phyloP scores from a whole-genome alignment of 2,797 vertebrate species.

The Lindbergichthys nudifrons region DNA sequence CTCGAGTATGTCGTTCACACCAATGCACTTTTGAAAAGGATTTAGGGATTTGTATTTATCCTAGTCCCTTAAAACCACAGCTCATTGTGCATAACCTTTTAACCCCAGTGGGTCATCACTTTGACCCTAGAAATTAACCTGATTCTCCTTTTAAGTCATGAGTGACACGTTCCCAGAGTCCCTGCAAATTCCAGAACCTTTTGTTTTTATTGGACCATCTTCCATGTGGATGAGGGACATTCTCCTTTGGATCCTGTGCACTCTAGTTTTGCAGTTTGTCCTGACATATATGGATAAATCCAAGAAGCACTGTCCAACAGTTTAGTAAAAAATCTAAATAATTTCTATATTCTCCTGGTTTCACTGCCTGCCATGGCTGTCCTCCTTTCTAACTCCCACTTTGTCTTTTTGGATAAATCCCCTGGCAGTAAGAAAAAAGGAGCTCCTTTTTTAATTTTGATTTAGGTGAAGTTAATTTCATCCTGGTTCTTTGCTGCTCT shows the following conservation, averaged over 20 bases:
- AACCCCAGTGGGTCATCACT: not conserved
- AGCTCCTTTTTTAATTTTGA: not conserved
- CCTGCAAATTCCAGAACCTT: not conserved
- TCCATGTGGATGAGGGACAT: not conserved
- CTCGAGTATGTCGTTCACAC: not conserved
- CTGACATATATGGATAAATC: no score
- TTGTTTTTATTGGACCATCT: not conserved
- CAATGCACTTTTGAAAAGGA: not conserved
- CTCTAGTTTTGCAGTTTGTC: not conserved
- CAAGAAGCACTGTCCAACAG: not conserved
- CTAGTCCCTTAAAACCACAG: not conserved
- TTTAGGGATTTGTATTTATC: not conserved
- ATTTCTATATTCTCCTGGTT: not conserved
- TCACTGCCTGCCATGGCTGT: not conserved
- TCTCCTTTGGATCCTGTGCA: not conserved
- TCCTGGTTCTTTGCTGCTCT: not conserved
- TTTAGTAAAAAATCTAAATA: constrained; percentile 3
- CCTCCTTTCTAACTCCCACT: constrained; percentile 3
- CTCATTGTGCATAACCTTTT: not conserved
- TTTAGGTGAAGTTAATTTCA: not conserved
- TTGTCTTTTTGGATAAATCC: constrained; percentile 21
- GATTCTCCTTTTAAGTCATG: not conserved
- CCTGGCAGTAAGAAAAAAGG: not conserved
- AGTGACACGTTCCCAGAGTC: not conserved
- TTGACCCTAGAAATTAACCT: not conserved